These are phyloP conservation scores for Cephalotes varians DNA, from an alignment of 2,888 invertebrate genomes.

Conservation along the genomic window DNA sequence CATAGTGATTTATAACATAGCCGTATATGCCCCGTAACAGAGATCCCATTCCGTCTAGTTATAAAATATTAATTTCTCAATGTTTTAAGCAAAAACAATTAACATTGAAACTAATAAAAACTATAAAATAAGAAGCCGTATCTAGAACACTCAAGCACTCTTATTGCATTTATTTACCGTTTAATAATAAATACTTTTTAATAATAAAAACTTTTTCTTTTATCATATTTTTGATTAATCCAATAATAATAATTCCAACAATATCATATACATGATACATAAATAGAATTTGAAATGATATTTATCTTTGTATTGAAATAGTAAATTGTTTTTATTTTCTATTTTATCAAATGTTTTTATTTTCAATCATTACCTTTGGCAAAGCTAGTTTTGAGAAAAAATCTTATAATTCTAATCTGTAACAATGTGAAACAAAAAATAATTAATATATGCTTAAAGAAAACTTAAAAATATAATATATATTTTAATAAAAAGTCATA, in stretches of 20 bases:
- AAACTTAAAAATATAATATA: slow-evolving; percentile 11
- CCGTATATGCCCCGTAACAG: slow-evolving; percentile 9
- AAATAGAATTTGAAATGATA: slow-evolving; percentile 19
- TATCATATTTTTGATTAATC: slow-evolving; percentile 20
- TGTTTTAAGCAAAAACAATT: slow-evolving; percentile 20
- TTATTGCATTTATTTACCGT: slow-evolving; percentile 46
- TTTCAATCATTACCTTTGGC: neutral
- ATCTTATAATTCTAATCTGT: slow-evolving; percentile 54
- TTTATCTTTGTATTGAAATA: neutral
- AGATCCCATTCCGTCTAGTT: slow-evolving; percentile 12
- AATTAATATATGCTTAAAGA: neutral
- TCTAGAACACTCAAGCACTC: neutral
- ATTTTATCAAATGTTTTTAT: neutral
- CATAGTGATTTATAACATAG: slow-evolving; percentile 4
- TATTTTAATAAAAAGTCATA: slow-evolving; percentile 50
- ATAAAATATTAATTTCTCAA: slow-evolving; percentile 3
- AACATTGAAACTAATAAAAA: slow-evolving; percentile 10
- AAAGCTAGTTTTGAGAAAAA: slow-evolving; percentile 19
- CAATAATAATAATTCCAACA: slow-evolving; percentile 57
- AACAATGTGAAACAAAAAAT: slow-evolving; percentile 61
- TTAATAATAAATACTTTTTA: slow-evolving; percentile 57
- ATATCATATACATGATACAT: neutral
- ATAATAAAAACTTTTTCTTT: slow-evolving; percentile 59
- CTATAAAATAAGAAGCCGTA: neutral
- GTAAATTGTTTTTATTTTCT: neutral